Evolutionary conservation across 2,888 invertebrate genomes (phyloP).

Genomic region (Digitonthophagus gazella): DNA sequence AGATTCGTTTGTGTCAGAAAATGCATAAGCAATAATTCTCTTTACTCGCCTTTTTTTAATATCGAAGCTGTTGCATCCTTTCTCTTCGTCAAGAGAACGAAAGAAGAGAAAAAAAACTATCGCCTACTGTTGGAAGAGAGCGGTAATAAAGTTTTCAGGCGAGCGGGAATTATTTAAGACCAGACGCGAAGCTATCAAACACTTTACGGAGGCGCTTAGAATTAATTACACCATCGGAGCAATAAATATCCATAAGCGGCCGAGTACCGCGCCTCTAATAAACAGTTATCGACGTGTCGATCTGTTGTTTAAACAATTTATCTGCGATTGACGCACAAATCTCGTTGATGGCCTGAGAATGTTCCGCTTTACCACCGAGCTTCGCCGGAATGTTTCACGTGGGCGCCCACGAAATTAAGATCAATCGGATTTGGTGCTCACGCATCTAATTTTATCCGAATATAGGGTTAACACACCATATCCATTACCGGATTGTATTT

Average conservation of each 20-base stretch:
- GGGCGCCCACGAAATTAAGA: constrained; percentile 10
- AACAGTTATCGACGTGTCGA: constrained; percentile 12
- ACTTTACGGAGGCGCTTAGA: constrained; percentile 5
- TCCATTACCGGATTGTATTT: constrained; percentile 23
- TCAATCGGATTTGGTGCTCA: constrained; percentile 4
- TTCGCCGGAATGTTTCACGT: constrained; percentile 10
- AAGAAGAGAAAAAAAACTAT: background rate
- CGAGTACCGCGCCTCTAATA: background rate
- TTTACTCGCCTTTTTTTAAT: background rate
- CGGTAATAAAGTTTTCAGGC: constrained; percentile 4
- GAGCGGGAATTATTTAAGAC: constrained; percentile 4
- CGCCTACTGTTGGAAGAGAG: background rate
- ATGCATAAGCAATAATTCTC: background rate
- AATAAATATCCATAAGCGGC: constrained; percentile 11
- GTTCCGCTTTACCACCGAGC: background rate
- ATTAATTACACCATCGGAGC: constrained; percentile 1
- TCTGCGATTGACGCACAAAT: constrained; percentile 7
- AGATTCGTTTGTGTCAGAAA: background rate
- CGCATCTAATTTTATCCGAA: constrained; percentile 24
- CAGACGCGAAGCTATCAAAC: constrained; percentile 3
- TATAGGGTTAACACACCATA: constrained; percentile 24
- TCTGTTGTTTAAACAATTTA: constrained; percentile 15
- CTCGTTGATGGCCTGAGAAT: constrained; percentile 2
- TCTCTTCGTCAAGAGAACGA: background rate
- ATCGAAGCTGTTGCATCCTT: constrained; percentile 1